Evolutionary conservation across 2,888 invertebrate genomes (phyloP).

Genomic region (Melolontha melolontha): DNA sequence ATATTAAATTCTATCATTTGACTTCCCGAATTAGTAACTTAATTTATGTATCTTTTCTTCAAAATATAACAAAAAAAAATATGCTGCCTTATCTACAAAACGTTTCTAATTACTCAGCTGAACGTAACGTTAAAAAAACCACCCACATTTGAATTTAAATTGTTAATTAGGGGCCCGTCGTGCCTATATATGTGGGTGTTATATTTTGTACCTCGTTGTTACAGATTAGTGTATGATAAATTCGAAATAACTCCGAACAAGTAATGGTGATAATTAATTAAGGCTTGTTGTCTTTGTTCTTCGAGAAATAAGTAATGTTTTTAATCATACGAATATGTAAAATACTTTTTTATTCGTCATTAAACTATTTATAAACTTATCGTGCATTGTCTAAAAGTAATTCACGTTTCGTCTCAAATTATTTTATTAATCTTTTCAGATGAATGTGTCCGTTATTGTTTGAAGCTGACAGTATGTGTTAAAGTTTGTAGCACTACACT

Average conservation of each 20-base stretch:
- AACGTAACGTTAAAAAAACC: background rate
- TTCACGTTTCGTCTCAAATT: no score
- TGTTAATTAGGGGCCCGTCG: slow-evolving; percentile 7
- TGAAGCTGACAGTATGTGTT: no score
- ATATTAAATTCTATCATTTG: background rate
- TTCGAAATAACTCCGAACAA: background rate
- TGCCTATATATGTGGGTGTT: slow-evolving; percentile 5
- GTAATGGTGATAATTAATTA: no score
- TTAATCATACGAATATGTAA: no score
- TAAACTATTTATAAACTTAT: no score
- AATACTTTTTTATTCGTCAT: no score
- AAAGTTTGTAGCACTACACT: no score
- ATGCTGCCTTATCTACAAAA: slow-evolving; percentile 25
- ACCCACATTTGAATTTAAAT: slow-evolving; percentile 20
- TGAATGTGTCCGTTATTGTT: no score
- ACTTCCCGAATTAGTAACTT: slow-evolving; percentile 10
- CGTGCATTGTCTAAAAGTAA: no score
- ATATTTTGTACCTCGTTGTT: slow-evolving; percentile 14
- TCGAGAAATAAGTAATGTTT: no score
- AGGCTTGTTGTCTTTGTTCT: no score
- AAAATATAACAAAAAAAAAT: slow-evolving; percentile 1
- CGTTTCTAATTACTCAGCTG: slow-evolving; percentile 28
- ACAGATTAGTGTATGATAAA: slow-evolving; percentile 13
- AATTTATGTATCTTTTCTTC: slow-evolving; percentile 19
- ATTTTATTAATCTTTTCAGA: no score